Evolutionary conservation across 2,888 invertebrate genomes (phyloP).

Genomic region (Falcaria lacertinaria): DNA sequence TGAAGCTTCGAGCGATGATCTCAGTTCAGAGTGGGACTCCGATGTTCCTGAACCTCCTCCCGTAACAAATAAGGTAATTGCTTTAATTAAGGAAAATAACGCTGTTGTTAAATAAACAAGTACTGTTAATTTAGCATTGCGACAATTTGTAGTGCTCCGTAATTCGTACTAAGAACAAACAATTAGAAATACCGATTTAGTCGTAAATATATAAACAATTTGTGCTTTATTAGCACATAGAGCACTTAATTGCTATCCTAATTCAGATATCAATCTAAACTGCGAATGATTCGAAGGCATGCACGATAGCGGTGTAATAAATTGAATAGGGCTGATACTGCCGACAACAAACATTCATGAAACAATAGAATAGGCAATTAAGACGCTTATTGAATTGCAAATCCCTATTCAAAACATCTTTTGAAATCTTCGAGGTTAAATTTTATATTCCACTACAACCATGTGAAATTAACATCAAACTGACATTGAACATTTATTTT

Average conservation of each 20-base stretch:
- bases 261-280: conserved; percentile 11
- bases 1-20: conserved; percentile 93
- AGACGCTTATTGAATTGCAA: conserved; percentile 31
- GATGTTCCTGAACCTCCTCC: conserved; percentile 83
- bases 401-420: conserved; percentile 12
- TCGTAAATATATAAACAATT: neutral
- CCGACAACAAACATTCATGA: conserved; percentile 18
- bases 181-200: neutral
- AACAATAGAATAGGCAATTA: conserved; percentile 31
- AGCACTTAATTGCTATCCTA: neutral
- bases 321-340: conserved; percentile 20
- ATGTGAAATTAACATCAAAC: neutral
- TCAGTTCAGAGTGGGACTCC: conserved; percentile 95
- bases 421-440: conserved; percentile 3
- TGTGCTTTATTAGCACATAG: neutral
- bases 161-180: neutral
- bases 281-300: conserved; percentile 11
- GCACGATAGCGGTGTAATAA: conserved; percentile 15
- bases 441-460: neutral
- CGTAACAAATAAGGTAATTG: conserved; percentile 64
- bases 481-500: neutral
- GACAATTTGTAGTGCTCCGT: neutral
- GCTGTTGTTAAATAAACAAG: neutral
- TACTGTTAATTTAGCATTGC: neutral
- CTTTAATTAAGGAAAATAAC: no score